phyloP scores from a whole-genome alignment of 2,888 invertebrate species.

The Nebria brevicollis region DNA sequence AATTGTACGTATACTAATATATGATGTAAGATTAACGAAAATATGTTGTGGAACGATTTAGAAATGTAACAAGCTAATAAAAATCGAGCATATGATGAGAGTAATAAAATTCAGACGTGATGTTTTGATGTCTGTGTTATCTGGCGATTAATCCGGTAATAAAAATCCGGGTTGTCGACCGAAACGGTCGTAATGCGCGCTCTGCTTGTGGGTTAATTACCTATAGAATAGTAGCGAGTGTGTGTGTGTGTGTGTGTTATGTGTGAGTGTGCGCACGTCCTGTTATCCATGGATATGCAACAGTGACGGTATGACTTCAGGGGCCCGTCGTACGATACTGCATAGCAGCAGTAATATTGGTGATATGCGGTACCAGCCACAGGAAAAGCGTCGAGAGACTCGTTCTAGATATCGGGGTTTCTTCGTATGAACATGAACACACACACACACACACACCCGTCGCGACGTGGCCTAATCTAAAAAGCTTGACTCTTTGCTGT shows the following conservation, averaged over 20 bases:
- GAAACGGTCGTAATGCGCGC: not conserved
- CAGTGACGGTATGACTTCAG: not conserved
- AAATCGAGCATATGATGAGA: not conserved
- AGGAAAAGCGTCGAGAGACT: slow-evolving; percentile 35
- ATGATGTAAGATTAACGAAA: not conserved
- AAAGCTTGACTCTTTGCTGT: not conserved
- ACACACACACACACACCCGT: not conserved
- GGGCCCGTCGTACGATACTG: slow-evolving; percentile 53
- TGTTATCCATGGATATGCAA: not conserved
- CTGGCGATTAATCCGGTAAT: not conserved
- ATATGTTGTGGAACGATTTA: too few species aligned
- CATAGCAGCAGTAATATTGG: slow-evolving; percentile 62
- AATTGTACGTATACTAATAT: not conserved
- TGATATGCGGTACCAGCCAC: slow-evolving; percentile 61
- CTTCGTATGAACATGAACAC: not conserved
- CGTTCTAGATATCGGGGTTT: not conserved
- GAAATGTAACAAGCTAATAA: not conserved
- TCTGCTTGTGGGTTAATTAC: not conserved
- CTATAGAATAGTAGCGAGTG: not conserved
- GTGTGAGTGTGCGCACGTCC: not conserved
- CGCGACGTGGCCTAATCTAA: not conserved
- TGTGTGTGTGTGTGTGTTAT: too few species aligned
- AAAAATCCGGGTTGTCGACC: not conserved
- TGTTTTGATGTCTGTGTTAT: not conserved
- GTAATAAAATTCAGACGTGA: not conserved